A percentile compares a stretch with the other conserved stretches of the same genome.
These are phyloP conservation scores for Sebastes trivittatus DNA, from an alignment of 2,797 vertebrate species.

Conservation along the genomic window DNA sequence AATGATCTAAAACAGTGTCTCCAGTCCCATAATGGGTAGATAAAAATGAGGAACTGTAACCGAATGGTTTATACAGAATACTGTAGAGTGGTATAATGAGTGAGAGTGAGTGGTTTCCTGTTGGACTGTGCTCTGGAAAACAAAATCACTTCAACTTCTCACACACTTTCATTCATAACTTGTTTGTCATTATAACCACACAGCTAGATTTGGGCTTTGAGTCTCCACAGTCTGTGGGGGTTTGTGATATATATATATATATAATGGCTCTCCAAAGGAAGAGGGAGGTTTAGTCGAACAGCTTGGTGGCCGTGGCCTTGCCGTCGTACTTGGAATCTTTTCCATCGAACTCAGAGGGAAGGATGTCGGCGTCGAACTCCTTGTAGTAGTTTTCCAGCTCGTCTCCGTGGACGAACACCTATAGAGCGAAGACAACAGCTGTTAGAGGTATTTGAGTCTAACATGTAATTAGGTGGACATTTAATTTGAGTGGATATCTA, in stretches of 20 bases:
- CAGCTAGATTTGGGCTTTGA: slow-evolving; percentile 19
- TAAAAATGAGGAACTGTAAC: neutral
- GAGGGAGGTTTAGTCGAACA: slow-evolving; percentile 86
- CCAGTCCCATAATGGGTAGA: neutral
- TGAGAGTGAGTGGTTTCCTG: neutral
- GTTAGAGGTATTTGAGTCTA: neutral
- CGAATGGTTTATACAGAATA: neutral
- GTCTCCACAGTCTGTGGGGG: slow-evolving; percentile 42
- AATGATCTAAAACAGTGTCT: neutral
- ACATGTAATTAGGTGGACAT: neutral
- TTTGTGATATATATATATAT: neutral
- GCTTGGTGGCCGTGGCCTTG: slow-evolving; percentile 86
- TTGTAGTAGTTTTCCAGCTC: slow-evolving; percentile 93
- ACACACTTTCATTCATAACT: slow-evolving; percentile 14
- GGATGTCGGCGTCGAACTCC: slow-evolving; percentile 92
- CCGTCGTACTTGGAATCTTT: slow-evolving; percentile 91
- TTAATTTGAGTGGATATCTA: neutral
- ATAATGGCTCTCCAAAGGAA: neutral
- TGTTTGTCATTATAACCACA: slow-evolving; percentile 37
- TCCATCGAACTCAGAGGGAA: slow-evolving; percentile 94
- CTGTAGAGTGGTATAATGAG: neutral
- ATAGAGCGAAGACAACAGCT: neutral
- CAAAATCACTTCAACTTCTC: neutral
- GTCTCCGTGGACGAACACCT: slow-evolving; percentile 97
- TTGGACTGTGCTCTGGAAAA: slow-evolving; percentile 17